A percentile compares a stretch with the other conserved stretches of the same genome.
Evolutionary conservation across 2,797 vertebrate genomes (phyloP).

Genomic region (Eidolon dupreanum): DNA sequence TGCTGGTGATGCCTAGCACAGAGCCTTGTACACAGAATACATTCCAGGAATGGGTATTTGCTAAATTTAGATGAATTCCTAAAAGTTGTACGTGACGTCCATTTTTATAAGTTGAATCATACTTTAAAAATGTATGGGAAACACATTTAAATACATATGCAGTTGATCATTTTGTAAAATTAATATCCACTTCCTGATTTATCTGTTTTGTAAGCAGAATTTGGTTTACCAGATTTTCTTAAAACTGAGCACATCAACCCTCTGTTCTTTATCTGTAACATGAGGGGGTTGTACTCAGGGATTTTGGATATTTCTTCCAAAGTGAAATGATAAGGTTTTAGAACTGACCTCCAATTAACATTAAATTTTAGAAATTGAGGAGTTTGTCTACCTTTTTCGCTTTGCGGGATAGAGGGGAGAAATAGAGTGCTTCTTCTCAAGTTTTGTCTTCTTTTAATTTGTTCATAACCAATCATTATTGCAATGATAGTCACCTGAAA

Average conservation of each 20-base stretch:
- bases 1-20: background rate
- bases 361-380: background rate
- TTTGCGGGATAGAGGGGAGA: background rate
- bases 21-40: background rate
- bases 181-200: background rate
- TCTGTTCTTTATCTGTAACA: background rate
- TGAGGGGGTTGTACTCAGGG: background rate
- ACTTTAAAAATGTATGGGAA: slow-evolving; percentile 17
- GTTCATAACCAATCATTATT: background rate
- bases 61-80: slow-evolving; percentile 35
- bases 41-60: background rate
- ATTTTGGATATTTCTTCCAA: background rate
- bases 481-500: background rate
- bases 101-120: slow-evolving; percentile 25
- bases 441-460: background rate
- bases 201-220: background rate
- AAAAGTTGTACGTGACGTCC: background rate
- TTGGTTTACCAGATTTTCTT: background rate
- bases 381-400: background rate
- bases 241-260: background rate
- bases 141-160: background rate
- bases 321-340: background rate
- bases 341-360: background rate
- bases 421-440: background rate
- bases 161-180: slow-evolving; percentile 31